Conservation (phyloP, 2,888 invertebrate species). For the Sepioteuthis lessoniana region DNA sequence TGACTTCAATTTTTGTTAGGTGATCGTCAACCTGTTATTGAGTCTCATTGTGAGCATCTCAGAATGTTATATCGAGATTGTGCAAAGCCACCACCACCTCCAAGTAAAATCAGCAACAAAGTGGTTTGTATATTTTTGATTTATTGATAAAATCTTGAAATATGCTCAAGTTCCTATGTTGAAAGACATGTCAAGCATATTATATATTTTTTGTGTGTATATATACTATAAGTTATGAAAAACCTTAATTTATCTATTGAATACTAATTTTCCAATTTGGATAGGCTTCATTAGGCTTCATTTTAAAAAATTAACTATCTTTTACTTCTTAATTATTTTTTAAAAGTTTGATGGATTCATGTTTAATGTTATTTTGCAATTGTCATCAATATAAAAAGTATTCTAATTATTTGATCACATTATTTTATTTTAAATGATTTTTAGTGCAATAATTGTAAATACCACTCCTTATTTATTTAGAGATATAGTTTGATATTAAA, state of each 20-base stretch:
- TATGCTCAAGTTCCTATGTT: not conserved
- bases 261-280: not conserved
- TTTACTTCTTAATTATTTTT: too few relatives aligned
- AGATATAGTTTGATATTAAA: not conserved
- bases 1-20: slow-evolving; percentile 56
- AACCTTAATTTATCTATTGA: not conserved
- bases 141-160: not conserved
- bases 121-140: slow-evolving; percentile 60
- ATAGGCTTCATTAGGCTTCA: not conserved
- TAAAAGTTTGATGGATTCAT: too few relatives aligned
- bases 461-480: not conserved
- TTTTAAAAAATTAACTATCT: not conserved
- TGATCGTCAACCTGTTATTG: slow-evolving; percentile 67
- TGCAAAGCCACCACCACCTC: slow-evolving; percentile 75
- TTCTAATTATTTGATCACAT: not conserved
- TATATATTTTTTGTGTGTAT: not conserved
- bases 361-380: too few relatives aligned
- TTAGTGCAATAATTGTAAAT: not conserved
- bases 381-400: not conserved
- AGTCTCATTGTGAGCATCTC: slow-evolving; percentile 71
- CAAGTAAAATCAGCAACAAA: slow-evolving; percentile 67
- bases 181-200: not conserved
- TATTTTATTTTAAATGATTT: not conserved
- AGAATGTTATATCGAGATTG: slow-evolving; percentile 75
- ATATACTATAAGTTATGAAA: not conserved